Percentiles rank a stretch among this genome's conserved stretches.
phyloP scores from a whole-genome alignment of 2,797 vertebrate species.

The Alauda arvensis region DNA sequence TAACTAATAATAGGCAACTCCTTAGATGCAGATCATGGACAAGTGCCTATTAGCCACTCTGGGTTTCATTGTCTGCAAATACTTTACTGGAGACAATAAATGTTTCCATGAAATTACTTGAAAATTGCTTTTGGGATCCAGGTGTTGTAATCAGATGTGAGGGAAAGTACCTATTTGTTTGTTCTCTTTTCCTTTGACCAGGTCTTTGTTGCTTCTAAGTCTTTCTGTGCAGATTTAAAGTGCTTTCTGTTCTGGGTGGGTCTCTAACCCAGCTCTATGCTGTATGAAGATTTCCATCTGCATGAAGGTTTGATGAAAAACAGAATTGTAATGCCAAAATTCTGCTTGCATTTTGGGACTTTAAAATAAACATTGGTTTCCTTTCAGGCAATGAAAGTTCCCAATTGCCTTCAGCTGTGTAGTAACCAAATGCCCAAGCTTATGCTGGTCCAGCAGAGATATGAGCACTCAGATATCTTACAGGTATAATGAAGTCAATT shows the following conservation, averaged over 20 bases:
- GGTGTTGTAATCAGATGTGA: not conserved
- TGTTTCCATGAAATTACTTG: not conserved
- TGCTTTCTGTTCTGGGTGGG: not conserved
- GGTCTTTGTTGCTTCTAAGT: not conserved
- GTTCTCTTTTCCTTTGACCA: not conserved
- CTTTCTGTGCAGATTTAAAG: not conserved
- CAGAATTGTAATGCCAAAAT: not conserved
- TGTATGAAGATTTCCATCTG: not conserved
- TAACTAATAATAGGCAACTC: conserved; percentile 8
- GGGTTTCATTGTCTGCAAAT: not conserved
- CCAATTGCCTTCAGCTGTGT: not conserved
- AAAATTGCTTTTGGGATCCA: not conserved
- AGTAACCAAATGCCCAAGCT: not conserved
- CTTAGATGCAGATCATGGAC: not conserved
- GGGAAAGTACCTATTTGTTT: not conserved
- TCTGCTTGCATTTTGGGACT: not conserved
- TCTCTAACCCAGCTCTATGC: not conserved
- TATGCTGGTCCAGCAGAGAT: not conserved
- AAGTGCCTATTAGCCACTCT: not conserved
- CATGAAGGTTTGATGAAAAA: not conserved
- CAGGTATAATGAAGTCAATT: not conserved
- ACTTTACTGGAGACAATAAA: not conserved
- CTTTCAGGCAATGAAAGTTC: not conserved
- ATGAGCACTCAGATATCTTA: not conserved
- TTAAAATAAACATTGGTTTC: not conserved